Evolutionary conservation across 2,797 vertebrate species (phyloP).

Genomic region (Rhincodon typus): DNA sequence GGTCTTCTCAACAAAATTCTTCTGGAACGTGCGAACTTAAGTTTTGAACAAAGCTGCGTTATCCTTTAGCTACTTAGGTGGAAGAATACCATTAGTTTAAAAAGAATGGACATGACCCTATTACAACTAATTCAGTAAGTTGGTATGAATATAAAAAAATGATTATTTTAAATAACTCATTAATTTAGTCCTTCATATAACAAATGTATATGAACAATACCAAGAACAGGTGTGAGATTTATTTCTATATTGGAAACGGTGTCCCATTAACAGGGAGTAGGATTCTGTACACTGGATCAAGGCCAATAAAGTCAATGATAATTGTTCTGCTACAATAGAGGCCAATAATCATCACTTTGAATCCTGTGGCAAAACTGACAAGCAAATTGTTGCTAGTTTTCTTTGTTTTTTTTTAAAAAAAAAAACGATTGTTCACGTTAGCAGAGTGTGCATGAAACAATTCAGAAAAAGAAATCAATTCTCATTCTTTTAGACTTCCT

Average conservation of each 20-base stretch:
- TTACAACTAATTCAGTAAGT: not conserved
- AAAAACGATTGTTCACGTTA: no score
- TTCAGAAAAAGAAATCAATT: no score
- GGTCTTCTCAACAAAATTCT: not conserved
- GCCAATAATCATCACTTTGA: not conserved
- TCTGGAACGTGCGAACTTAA: conserved; percentile 1
- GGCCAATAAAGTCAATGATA: not conserved
- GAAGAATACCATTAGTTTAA: not conserved
- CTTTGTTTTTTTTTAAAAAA: not conserved
- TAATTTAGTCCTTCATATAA: not conserved
- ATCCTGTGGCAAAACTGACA: not conserved
- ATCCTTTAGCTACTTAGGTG: not conserved
- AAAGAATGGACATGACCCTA: not conserved
- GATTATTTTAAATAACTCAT: no score
- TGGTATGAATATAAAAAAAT: not conserved
- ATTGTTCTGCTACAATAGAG: not conserved
- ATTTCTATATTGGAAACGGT: not conserved
- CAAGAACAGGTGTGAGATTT: not conserved
- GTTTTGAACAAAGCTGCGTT: not conserved
- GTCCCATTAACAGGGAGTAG: not conserved
- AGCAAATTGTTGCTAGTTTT: not conserved
- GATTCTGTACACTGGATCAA: not conserved
- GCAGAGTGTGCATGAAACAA: no score
- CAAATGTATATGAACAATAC: no score
- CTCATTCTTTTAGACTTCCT: not conserved